Evolutionary conservation across 1,140 invertebrate genomes (phyloP).

Genomic region (Pissodes strobi): DNA sequence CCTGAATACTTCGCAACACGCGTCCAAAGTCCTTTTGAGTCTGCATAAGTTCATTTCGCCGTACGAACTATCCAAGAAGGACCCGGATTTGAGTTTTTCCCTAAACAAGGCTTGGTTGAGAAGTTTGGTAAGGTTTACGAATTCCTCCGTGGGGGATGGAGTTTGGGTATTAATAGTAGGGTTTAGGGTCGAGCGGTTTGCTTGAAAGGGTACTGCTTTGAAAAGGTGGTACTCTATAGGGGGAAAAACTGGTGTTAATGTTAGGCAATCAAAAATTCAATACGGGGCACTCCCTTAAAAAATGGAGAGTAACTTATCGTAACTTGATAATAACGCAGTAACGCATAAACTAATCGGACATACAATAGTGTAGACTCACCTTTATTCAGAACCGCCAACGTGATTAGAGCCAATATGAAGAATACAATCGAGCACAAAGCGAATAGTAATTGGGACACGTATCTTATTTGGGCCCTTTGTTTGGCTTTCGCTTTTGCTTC

Average conservation of each 20-base stretch:
- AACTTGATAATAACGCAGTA: too few species aligned
- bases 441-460: not conserved
- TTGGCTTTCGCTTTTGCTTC: constrained; percentile 7
- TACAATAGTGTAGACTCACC: constrained; percentile 26
- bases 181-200: too few species aligned
- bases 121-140: constrained; percentile 4
- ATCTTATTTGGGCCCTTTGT: constrained; percentile 23
- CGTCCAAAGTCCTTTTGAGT: constrained; percentile 4
- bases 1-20: constrained; percentile 23
- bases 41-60: constrained; percentile 11
- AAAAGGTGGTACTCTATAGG: too few species aligned
- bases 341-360: too few species aligned
- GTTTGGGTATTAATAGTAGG: too few species aligned
- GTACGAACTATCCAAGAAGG: not conserved
- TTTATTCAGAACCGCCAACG: constrained; percentile 16
- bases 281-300: too few species aligned
- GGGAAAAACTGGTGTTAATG: too few species aligned
- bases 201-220: too few species aligned
- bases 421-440: constrained; percentile 7
- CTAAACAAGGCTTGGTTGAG: constrained; percentile 5
- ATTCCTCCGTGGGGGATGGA: not conserved
- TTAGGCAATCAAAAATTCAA: too few species aligned
- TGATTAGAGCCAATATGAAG: constrained; percentile 2
- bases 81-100: constrained; percentile 1
- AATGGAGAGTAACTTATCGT: too few species aligned